Base-by-base conservation (phyloP, 2,113 vertebrate genomes). In the Ameiurus melas region DNA sequence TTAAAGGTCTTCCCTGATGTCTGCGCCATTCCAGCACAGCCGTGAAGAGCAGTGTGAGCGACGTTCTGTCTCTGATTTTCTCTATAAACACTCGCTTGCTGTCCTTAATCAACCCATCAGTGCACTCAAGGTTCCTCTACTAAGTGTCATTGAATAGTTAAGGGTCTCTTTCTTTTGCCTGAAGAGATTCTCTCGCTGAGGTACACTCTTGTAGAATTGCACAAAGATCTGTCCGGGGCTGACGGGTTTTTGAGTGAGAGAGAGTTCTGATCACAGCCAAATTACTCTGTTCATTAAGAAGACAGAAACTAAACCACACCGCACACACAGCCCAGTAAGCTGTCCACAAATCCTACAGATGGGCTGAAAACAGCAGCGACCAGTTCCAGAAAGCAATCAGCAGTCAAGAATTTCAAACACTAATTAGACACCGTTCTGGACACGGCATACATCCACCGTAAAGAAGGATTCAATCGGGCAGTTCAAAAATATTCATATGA, bases 21-120 rank as follows among this genome's bases (percentile, higher is more conserved):
- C 77, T 57, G 78, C 43, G 77, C 27, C 47, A 53, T 55, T 80
- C 75, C 58, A 13, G 17, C 43, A 77, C 85, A 86, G 75, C 12
- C 8, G 58, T 7, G 17, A 17, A 14, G 30, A 82, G 55, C 16
- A 0, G n/a, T 80, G 51, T 20, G 79, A 80, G 79, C 7, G 1
- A 58, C 79, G 0, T 36, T 81, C n/a, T 51, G 10, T 73, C 70
- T 75, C 19, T 39, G 36, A 9, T 75, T 75, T 47, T 1, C 22
- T 75, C 43, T 12, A 75, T 20, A 43, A 43, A 22, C 62, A 43
- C 83, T n/a, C 4, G 0, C 62, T 75, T 75, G 55, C 19, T 22
- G 17, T 57, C 17, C 25, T 53, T 17, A 30, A 20, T 53, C 30
- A 33, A 55, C 9, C n/a, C n/a, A 81, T 33, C n/a, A 78, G 10